Evolutionary conservation across 2,113 vertebrate species (phyloP), one percentile per base, ranked within the genome.

Genomic region (Daphoenositta chrysoptera): DNA sequence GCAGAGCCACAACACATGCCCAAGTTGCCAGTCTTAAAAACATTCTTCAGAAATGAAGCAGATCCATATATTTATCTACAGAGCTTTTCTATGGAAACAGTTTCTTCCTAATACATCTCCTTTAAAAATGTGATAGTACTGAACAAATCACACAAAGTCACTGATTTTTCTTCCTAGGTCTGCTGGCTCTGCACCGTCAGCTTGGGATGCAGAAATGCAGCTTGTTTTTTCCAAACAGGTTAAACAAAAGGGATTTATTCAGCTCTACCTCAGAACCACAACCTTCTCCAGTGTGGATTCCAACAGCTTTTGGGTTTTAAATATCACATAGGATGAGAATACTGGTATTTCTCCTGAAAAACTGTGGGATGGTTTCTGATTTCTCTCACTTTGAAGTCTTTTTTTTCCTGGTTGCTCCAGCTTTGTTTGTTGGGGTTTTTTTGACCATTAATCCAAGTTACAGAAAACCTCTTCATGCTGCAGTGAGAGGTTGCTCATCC

Each of bases 401-500:
- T 80, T 72, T 40, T 53, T 68, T 92, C 13, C 11, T 60, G 40
- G 16, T n/a, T 47, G 8, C 10, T 65, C 13, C 8, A 16, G 9
- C 66, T 63, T 50, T 61, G 5, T 51, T 58, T 68, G 22, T 21
- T 17, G n/a, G 14, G 8, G 1, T 2, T 54, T 66, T 53, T 64
- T 40, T 44, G 33, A 60, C n/a, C 15, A 15, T 76, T 81, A 37
- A 26, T 66, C 22, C 33, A 82, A 37, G 13, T 53, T 56, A n/a
- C 5, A 61, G 30, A 23, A 85, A 87, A 35, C 6, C 20, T 75
- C 27, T 31, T 50, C 20, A 14, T 42, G 45, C 45, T 68, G 9
- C 7, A 2, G 5, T 27, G 14, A 80, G 30, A 8, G 0, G 1
- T 6, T 24, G 1, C 15, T 80, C n/a, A 60, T 70, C 28, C 23